Evolutionary conservation across 2,113 vertebrate genomes (phyloP).

Genomic region (Pluvianellus socialis): DNA sequence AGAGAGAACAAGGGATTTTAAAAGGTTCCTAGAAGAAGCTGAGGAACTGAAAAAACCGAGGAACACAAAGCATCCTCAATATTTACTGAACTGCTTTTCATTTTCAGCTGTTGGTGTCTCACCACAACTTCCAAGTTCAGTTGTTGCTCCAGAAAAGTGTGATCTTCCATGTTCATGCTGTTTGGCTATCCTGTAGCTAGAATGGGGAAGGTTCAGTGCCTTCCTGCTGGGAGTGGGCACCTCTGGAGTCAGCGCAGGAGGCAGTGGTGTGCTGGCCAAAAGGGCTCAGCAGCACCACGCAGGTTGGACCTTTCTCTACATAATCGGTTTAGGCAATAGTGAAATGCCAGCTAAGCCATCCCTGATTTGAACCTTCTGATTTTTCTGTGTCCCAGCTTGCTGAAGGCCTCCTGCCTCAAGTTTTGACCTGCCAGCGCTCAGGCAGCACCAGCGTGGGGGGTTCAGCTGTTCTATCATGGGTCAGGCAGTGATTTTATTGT

Average conservation of each 20-base stretch:
- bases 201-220: not conserved
- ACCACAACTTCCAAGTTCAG: not conserved
- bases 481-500: not conserved
- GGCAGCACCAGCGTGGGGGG: fast-evolving
- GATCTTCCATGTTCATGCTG: not conserved
- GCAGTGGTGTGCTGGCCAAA: not conserved
- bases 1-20: not conserved
- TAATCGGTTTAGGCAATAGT: not conserved
- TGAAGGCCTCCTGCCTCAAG: not conserved
- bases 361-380: too few species aligned
- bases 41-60: not conserved
- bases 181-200: not conserved
- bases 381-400: not conserved
- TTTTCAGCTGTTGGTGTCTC: not conserved
- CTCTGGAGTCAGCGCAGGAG: not conserved
- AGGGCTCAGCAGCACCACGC: fast-evolving
- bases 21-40: not conserved
- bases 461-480: not conserved
- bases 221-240: not conserved
- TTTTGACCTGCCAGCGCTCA: not conserved
- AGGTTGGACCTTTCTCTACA: fast-evolving
- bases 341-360: not conserved
- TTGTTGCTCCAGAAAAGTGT: not conserved
- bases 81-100: not conserved
- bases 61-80: not conserved